Conservation (phyloP, 2,797 vertebrate species). For the Parambassis ranga region DNA sequence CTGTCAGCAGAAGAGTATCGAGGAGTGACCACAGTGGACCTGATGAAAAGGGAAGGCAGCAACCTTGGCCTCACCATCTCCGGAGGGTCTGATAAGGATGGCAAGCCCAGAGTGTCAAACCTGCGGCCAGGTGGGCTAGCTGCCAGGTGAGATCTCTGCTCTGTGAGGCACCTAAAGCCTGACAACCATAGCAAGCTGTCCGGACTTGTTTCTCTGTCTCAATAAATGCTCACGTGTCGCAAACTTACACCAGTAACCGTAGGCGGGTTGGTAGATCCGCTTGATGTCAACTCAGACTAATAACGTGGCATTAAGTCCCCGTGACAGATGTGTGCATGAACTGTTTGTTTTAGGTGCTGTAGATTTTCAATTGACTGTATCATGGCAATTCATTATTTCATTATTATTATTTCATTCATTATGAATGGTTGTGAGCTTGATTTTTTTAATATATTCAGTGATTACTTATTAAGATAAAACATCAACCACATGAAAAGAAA, state of each 20-base stretch:
- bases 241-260: slow-evolving; percentile 35
- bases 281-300: slow-evolving; percentile 4
- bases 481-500: slow-evolving; percentile 33
- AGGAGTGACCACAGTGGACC: slow-evolving; percentile 94
- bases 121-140: slow-evolving; percentile 94
- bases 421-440: background rate
- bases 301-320: background rate
- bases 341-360: background rate
- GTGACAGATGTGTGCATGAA: background rate
- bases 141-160: slow-evolving; percentile 87
- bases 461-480: slow-evolving; percentile 39
- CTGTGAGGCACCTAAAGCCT: slow-evolving; percentile 36
- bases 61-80: slow-evolving; percentile 97
- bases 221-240: slow-evolving; percentile 21
- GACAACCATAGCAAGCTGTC: slow-evolving; percentile 51
- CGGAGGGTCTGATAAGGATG: slow-evolving; percentile 97
- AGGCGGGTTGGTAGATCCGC: slow-evolving; percentile 40
- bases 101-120: slow-evolving; percentile 95
- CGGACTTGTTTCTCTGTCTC: slow-evolving; percentile 28
- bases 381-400: too few species aligned
- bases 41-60: slow-evolving; percentile 96
- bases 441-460: slow-evolving; percentile 17
- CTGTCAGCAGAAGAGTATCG: slow-evolving; percentile 88
- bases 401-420: too few species aligned
- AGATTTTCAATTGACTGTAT: background rate